Evolutionary conservation across 2,113 vertebrate genomes (phyloP), one percentile per base, ranked within the genome.

Genomic region (Tetraodon nigroviridis): DNA sequence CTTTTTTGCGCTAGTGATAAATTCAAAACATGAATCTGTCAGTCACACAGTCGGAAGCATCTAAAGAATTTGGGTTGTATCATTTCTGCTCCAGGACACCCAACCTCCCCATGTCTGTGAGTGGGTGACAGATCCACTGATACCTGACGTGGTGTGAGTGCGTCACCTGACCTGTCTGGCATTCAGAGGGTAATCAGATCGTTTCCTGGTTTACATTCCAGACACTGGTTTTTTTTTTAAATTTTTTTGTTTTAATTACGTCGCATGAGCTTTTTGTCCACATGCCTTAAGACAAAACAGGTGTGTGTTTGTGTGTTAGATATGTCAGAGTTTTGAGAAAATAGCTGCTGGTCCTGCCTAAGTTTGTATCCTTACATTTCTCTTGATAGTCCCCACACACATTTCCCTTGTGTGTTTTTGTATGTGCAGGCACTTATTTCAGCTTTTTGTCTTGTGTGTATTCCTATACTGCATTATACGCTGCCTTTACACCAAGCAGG

Each of bases 261-360:
- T n/a, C n/a, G n/a, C n/a, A n/a, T n/a, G n/a, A n/a, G n/a, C n/a
- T n/a, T 46, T 69, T 61, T 66, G 69, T 80, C 65, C 69, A 19
- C 71, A 78, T 69, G 74, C 71, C 81, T 82, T 79, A 73, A 83
- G 67, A 76, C 69, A 60, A 60, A 76, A 57, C 59, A 60, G 57
- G 72, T 75, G 8, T 62, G 73, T 69, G 44, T 68, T 52, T 76
- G 61, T 70, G 29, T 27, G 47, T 71, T 52, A 73, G 71, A 71
- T 61, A 74, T 68, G 67, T 55, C 53, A 32, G 37, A 75, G 61
- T 79, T 69, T 49, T 47, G 41, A 27, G 60, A 41, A 73, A 75
- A 50, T 6, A 80, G 81, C 70, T 83, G 85, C 87, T 86, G 85
- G 84, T 85, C 78, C 62, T 64, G 63, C 75, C 71, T 50, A 44